Evolutionary conservation across 1,140 invertebrate genomes (phyloP), one percentile per base, ranked within the genome.

Genomic region (Zaprionus nigranus): DNA sequence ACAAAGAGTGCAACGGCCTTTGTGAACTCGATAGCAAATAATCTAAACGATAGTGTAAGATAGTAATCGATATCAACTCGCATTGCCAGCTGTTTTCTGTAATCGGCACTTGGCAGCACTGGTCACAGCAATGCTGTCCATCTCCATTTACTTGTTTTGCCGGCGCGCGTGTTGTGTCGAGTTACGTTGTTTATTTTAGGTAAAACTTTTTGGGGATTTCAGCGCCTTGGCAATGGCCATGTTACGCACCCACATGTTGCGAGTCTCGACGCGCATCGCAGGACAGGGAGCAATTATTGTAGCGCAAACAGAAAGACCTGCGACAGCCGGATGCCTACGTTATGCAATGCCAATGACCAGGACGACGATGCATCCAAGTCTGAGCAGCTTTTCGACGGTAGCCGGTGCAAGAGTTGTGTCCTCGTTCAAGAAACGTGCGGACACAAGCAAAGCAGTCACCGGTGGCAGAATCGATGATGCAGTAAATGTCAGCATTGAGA

Each of bases 181-280:
- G 9, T 62, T 71, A 24, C 38, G n/a, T 30, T 38, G 51, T 36
- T 62, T 74, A 30, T 38, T 62, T 56, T 36, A 12, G 11, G 34
- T 46, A 11, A 36, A 62, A 12, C 15, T 1, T 11, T 40, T 38
- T 12, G 28, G 28, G 5, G 34, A 36, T 15, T 46, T 17, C 5
- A 20, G n/a, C 64, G 46, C 13, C 53, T 20, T 36, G 43, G 38
- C 53, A 22, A 36, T 51, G n/a, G 67, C 53, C 38, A 86, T 86
- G 82, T 73, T 82, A 38, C 79, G 79, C 22, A 53, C 76, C 1
- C 62, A 77, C 12, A n/a, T 82, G 7, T 61, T 78, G 60, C 69
- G 59, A 9, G 56, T 51, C 36, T 28, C 67, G 5, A 20, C 74
- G 7, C 72, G 49, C 9, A 13, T 34, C 17, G 51, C 11, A 7